Base-by-base conservation (phyloP, 2,113 vertebrate species). In the Agapornis roseicollis region DNA sequence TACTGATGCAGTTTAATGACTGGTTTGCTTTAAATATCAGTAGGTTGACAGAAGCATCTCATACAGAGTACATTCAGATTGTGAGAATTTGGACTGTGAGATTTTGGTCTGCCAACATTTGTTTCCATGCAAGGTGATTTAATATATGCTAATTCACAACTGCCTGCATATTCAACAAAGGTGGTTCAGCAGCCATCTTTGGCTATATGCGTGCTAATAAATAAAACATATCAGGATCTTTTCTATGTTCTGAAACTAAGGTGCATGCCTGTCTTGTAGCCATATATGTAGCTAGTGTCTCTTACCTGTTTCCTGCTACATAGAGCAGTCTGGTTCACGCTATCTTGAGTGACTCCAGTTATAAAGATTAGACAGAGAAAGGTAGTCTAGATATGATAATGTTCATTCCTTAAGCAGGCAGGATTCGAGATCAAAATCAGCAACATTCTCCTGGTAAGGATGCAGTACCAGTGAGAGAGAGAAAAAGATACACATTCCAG, bases 401-500 rank as follows among this genome's bases (percentile, higher is more conserved):
- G 3, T 27, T 69, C 11, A 13, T 53, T 7, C 15, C 1, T 80
- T 33, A 46, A 58, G 1, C 7, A 69, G 13, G 3, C 20, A 78
- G 4, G 4, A 77, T 56, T 41, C 73, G n/a, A 81, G n/a, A 78
- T 14, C 5, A 61, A 70, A 81, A 31, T n/a, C 25, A 49, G 4
- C 5, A 24, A 1, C 37, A 29, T 24, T 68, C 1, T 35, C 10
- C 17, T 55, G 6, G 1, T 33, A 56, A 80, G 5, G 4, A 28
- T 52, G 17, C 13, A 35, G 13, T 20, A 42, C 8, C 33, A 81
- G 24, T 14, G 9, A 70, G 10, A 35, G 6, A 72, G 6, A 2
- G 2, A 80, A 80, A 82, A 82, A 55, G 4, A 33, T 25, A 18
- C 0, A 0, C 3, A 31, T 65, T 69, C 5, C 8, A 65, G 17